These are phyloP conservation scores for Brotula barbata DNA, from an alignment of 2,797 vertebrate genomes.

Conservation along the genomic window DNA sequence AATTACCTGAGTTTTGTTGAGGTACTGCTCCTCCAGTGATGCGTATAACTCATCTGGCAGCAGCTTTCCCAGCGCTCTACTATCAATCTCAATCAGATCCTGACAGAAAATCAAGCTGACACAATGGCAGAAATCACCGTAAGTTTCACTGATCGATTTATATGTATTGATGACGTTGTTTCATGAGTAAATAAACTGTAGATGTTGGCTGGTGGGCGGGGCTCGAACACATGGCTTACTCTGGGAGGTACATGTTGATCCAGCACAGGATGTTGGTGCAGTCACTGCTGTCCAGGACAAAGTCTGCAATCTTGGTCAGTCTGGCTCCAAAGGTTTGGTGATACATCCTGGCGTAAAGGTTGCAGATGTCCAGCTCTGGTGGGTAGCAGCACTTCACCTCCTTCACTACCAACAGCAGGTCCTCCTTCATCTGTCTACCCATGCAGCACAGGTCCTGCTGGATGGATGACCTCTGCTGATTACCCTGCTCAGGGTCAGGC, in stretches of 20 bases:
- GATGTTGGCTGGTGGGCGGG: too few species aligned
- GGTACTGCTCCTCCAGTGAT: conserved; percentile 79
- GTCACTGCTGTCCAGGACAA: conserved; percentile 79
- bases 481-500: not conserved
- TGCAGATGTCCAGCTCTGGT: conserved; percentile 78
- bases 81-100: conserved; percentile 70
- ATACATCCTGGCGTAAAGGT: conserved; percentile 82
- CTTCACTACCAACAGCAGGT: conserved; percentile 80
- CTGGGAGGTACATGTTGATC: conserved; percentile 85
- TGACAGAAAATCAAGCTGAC: too few species aligned
- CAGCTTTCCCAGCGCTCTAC: conserved; percentile 77
- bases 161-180: too few species aligned
- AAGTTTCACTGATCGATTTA: not conserved
- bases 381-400: conserved; percentile 83
- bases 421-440: conserved; percentile 81
- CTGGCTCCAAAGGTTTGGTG: conserved; percentile 77
- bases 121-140: conserved; percentile 16
- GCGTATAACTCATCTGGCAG: conserved; percentile 72
- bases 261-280: conserved; percentile 80
- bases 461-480: conserved; percentile 72
- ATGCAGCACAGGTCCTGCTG: conserved; percentile 70
- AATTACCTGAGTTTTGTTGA: conserved; percentile 78
- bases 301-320: conserved; percentile 73
- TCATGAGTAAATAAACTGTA: too few species aligned
- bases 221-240: conserved; percentile 82